These are phyloP conservation scores for Gadus chalcogrammus DNA, from an alignment of 2,113 vertebrate species.

Conservation along the genomic window DNA sequence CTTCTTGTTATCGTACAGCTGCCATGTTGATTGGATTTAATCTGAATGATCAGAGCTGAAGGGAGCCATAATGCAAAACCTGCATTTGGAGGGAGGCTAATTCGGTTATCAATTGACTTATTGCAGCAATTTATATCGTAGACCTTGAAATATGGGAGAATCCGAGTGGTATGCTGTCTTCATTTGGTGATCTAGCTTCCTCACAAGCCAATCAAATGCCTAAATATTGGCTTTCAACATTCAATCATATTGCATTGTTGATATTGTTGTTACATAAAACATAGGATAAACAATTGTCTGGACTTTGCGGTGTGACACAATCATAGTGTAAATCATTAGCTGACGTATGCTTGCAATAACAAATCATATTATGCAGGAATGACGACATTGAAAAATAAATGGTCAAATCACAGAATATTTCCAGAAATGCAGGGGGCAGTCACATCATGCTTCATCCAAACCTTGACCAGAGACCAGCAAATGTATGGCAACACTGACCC, in stretches of 20 bases:
- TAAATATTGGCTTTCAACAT: background rate
- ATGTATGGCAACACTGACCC: constrained; percentile 37
- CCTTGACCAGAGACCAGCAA: constrained; percentile 43
- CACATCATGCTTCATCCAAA: constrained; percentile 39
- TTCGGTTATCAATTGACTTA: constrained; percentile 57
- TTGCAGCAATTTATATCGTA: constrained; percentile 43
- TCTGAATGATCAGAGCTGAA: constrained; percentile 49
- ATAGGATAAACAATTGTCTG: too few relatives aligned
- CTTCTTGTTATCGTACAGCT: constrained; percentile 39
- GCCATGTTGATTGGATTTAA: constrained; percentile 47
- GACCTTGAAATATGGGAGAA: constrained; percentile 17
- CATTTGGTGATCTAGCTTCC: background rate
- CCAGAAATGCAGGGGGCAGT: too few relatives aligned
- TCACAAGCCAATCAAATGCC: background rate
- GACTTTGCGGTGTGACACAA: too few relatives aligned
- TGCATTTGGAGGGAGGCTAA: constrained; percentile 34
- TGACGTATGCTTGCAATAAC: too few relatives aligned
- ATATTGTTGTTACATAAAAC: too few relatives aligned
- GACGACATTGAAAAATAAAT: too few relatives aligned
- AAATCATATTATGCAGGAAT: too few relatives aligned
- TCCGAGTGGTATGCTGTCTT: background rate
- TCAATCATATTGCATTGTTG: too few relatives aligned
- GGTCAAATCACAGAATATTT: too few relatives aligned
- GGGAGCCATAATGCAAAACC: constrained; percentile 47
- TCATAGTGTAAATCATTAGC: too few relatives aligned